These are phyloP conservation scores for Larimichthys polyactis DNA, from an alignment of 2,113 vertebrate species.

Conservation along the genomic window DNA sequence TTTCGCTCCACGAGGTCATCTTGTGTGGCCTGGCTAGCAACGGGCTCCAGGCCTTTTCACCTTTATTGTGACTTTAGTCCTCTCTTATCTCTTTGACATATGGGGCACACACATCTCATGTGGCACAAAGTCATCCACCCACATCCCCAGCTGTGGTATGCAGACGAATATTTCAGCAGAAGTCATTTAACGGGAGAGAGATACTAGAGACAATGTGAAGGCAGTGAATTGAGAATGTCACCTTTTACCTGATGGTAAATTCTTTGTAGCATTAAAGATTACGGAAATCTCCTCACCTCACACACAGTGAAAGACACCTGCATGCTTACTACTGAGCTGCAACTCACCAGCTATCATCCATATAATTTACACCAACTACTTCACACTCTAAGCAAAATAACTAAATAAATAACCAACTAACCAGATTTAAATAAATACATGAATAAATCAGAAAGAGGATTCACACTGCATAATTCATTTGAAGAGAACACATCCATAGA, in stretches of 20 bases:
- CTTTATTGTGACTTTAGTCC: slow-evolving; percentile 56
- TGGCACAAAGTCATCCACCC: slow-evolving; percentile 35
- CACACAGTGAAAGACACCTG: slow-evolving; percentile 20
- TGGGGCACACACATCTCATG: slow-evolving; percentile 45
- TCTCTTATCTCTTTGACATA: slow-evolving; percentile 67
- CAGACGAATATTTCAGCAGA: slow-evolving; percentile 15
- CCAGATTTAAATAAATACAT: slow-evolving; percentile 57
- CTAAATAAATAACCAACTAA: slow-evolving; percentile 40
- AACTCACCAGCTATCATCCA: slow-evolving; percentile 7
- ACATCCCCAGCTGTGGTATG: slow-evolving; percentile 14
- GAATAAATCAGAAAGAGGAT: slow-evolving; percentile 56
- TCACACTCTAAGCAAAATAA: slow-evolving; percentile 25
- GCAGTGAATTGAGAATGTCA: slow-evolving; percentile 48
- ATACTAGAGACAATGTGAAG: slow-evolving; percentile 23
- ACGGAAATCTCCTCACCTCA: slow-evolving; percentile 7
- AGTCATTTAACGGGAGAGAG: slow-evolving; percentile 42
- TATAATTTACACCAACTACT: slow-evolving; percentile 13
- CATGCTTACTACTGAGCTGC: slow-evolving; percentile 14
- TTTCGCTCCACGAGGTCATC: slow-evolving; percentile 24
- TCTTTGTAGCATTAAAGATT: slow-evolving; percentile 28
- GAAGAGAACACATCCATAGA: slow-evolving; percentile 59
- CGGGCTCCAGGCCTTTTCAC: slow-evolving; percentile 31
- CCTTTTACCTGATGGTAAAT: slow-evolving; percentile 15
- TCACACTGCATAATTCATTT: slow-evolving; percentile 69
- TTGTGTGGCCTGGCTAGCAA: slow-evolving; percentile 17